phyloP scores from a whole-genome alignment of 2,797 vertebrate species.

The Labeo calbasu region DNA sequence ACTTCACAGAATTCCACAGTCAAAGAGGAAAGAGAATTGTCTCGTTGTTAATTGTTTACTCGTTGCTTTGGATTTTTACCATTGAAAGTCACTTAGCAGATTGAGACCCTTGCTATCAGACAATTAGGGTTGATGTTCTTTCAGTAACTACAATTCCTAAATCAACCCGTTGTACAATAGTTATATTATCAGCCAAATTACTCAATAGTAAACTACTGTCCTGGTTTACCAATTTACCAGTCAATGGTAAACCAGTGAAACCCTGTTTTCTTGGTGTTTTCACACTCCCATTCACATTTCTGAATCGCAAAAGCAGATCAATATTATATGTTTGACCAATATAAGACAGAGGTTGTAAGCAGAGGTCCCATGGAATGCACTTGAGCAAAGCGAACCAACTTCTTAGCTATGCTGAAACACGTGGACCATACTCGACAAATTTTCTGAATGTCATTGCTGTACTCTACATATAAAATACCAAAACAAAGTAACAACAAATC shows the following conservation, averaged over 20 bases:
- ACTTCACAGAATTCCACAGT: not conserved
- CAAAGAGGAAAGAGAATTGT: not conserved
- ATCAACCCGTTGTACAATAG: not conserved
- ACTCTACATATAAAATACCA: not conserved
- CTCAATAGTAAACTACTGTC: not conserved
- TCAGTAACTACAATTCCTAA: not conserved
- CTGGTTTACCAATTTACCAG: not conserved
- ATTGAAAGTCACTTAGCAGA: not conserved
- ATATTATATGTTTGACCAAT: conserved; percentile 29
- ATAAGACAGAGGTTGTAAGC: not conserved
- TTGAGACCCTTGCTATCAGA: not conserved
- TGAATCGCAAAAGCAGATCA: not conserved
- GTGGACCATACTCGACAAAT: not conserved
- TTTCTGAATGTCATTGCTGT: not conserved
- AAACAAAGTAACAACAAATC: not conserved
- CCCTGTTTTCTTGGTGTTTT: conserved; percentile 17
- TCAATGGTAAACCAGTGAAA: not conserved
- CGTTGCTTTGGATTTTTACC: not conserved
- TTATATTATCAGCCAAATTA: not conserved
- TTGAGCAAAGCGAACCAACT: not conserved
- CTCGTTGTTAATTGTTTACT: not conserved
- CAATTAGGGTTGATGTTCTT: not conserved
- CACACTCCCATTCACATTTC: not conserved
- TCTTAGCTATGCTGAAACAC: not conserved
- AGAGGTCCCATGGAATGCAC: not conserved